Base-by-base conservation (phyloP, 1,140 invertebrate genomes). In the Metopolophium dirhodum region DNA sequence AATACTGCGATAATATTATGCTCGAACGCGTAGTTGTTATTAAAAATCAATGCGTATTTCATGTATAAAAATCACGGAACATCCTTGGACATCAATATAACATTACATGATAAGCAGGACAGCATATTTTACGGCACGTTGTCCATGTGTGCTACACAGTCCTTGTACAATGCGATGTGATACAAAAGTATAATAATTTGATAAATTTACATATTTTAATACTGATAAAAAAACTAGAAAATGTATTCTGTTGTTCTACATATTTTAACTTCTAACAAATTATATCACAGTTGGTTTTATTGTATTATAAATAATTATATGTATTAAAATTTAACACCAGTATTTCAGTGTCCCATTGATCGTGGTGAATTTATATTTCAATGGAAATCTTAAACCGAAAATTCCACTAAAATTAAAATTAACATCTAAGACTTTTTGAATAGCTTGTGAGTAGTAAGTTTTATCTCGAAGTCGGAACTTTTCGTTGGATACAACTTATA, bases 401-500 rank as follows among this genome's bases (percentile, higher is more conserved):
- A 35, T 18, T 57, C 20, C 18, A 89, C 7, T 41, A 57, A 89
- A 57, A 89, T 23, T 89, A 26, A 57, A 89, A 89, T n/a, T 26
- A 89, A 89, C 88, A 41, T 89, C 37, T 89, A 22, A 20, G n/a
- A 89, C 35, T 89, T 89, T 41, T 37, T n/a, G 86, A 88, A 88
- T 47, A 4, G 4, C 49, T 54, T 0, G 20, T 37, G 22, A 89
- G 8, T 89, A 26, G 41, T 54, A 35, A 89, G 22, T 18, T 89
- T 37, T 54, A 89, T 54, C n/a, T 77, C 6, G 14, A 77, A 54
- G 9, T 26, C 22, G 54, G 49, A 51, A 89, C n/a, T 57, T 57
- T 89, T 57, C 41, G n/a, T 89, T 7, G 45, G 49, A 57, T 89
- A 57, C 20, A 4, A 22, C 87, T 89, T 23, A 41, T 23, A 41